Base-by-base conservation (phyloP, 2,113 vertebrate species). In the Cercocebus atys region DNA sequence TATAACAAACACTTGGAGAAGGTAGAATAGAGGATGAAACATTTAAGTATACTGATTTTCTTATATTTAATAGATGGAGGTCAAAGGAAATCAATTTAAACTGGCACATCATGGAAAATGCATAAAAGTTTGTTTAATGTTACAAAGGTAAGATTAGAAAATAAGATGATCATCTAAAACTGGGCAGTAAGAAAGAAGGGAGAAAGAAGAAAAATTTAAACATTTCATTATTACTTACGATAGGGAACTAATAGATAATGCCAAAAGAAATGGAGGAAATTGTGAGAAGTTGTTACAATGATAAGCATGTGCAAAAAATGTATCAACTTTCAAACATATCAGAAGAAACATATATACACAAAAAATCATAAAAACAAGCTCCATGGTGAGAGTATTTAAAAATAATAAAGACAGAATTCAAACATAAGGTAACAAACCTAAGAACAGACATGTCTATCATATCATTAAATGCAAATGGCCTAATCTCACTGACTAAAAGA, bases 51-150 rank as follows among this genome's bases (percentile, higher is more conserved):
- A 55, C 13, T 95, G 50, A 66, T 50, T 92, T 79, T 79, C 38
- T 89, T 43, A 78, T 57, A 43, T 75, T 75, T 93, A 76, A 93
- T 20, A 92, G 27, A 68, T 23, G 17, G 27, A 66, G 30, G 23
- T n/a, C 27, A 80, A 80, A 93, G 57, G 82, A 94, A 88, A 84
- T 84, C 55, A 80, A 35, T 66, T 87, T 72, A 86, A 92, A 25
- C 20, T 94, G 45, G 61, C 16, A 90, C 5, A 79, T 32, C 17
- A 52, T 40, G 55, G 70, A 55, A 96, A 82, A 90, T 16, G 92
- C 94, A 30, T 52, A 75, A 66, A 70, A 59, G 35, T 85, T 64
- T n/a, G 25, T 35, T 85, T 72, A 90, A 38, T 90, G n/a, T 52
- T 88, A 73, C 20, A 92, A 92, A 93, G 5, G 55, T 66, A 32